phyloP scores from a whole-genome alignment of 1,140 invertebrate genomes.

The Lasaia peninsularis region DNA sequence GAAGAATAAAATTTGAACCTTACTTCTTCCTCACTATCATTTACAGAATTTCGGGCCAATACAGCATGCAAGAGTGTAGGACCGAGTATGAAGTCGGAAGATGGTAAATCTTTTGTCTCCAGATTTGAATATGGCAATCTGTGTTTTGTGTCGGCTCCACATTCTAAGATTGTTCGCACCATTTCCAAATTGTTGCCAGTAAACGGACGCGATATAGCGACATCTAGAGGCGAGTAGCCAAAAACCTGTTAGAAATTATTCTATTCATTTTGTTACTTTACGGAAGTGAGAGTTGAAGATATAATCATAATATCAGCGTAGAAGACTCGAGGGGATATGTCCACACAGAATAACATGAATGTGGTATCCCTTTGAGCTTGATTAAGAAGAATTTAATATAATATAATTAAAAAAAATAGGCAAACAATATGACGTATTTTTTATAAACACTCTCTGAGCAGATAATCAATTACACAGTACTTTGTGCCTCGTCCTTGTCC shows the following conservation, averaged over 20 bases:
- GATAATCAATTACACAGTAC: too few species aligned
- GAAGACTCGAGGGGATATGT: too few species aligned
- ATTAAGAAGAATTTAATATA: too few species aligned
- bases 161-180: slow-evolving; percentile 50
- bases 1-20: neutral
- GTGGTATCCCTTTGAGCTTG: too few species aligned
- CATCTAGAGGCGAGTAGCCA: slow-evolving; percentile 59
- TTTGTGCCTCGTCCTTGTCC: too few species aligned
- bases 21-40: slow-evolving; percentile 45
- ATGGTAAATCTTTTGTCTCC: slow-evolving; percentile 14
- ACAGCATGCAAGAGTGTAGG: slow-evolving; percentile 55
- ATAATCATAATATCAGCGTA: neutral
- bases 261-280: too few species aligned
- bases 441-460: too few species aligned
- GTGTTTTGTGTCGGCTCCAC: slow-evolving; percentile 54
- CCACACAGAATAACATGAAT: too few species aligned
- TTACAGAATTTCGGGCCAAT: slow-evolving; percentile 37
- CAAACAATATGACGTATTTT: too few species aligned
- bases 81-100: slow-evolving; percentile 17
- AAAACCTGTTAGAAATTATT: slow-evolving; percentile 31
- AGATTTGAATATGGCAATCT: slow-evolving; percentile 25
- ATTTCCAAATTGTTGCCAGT: slow-evolving; percentile 51
- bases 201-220: slow-evolving; percentile 53
- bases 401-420: too few species aligned
- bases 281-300: too few species aligned